Conservation (phyloP, 2,797 vertebrate genomes). For the Periparus ater region DNA sequence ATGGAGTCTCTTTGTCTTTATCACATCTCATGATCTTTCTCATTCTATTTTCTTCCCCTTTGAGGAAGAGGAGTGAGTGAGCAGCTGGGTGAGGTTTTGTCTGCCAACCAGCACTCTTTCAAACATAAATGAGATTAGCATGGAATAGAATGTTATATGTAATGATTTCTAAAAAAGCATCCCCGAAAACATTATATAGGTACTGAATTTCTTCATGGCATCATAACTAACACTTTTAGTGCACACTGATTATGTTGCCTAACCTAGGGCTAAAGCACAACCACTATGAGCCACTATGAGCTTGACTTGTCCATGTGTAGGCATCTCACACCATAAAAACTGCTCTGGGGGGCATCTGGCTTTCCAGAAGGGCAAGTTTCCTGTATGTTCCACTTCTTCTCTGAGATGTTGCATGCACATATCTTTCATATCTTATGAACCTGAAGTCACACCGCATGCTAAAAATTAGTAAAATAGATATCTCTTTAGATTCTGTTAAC, state of each 20-base stretch:
- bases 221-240: neutral
- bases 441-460: neutral
- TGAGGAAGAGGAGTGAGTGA: neutral
- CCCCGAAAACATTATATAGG: neutral
- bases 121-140: neutral
- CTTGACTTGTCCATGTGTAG: accelerated
- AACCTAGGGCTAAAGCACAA: neutral
- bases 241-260: neutral
- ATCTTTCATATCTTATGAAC: neutral
- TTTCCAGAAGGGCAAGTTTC: neutral
- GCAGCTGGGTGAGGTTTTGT: neutral
- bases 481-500: neutral
- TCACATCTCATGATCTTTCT: neutral
- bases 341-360: neutral
- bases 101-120: neutral
- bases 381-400: neutral
- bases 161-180: neutral
- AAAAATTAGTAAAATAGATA: neutral
- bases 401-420: neutral
- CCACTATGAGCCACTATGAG: no score
- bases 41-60: neutral
- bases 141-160: neutral
- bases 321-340: neutral
- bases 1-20: neutral
- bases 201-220: neutral